Conservation (phyloP, 2,113 vertebrate species). For the Penelope pileata region DNA sequence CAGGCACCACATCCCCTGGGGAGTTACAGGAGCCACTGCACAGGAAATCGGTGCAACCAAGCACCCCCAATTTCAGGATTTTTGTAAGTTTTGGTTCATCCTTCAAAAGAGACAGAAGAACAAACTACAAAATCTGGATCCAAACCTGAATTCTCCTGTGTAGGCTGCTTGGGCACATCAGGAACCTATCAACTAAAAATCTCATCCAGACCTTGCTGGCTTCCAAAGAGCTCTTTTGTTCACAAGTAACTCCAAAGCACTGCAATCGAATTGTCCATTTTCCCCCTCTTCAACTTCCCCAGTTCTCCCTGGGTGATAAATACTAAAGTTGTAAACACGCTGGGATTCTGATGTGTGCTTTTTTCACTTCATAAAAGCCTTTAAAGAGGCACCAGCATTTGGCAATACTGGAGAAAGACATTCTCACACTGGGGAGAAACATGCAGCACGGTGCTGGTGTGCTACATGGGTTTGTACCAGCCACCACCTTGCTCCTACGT, state of each 20-base stretch:
- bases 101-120: not conserved
- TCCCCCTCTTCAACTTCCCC: not conserved
- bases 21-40: not conserved
- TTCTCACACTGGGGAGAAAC: not conserved
- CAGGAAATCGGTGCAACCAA: not conserved
- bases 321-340: not conserved
- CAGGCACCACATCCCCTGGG: not conserved
- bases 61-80: not conserved
- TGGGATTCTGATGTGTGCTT: not conserved
- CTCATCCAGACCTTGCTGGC: not conserved
- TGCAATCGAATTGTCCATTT: not conserved
- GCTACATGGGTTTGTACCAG: not conserved
- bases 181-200: not conserved
- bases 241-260: not conserved
- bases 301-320: not conserved
- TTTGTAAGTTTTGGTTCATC: not conserved
- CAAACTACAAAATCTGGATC: not conserved
- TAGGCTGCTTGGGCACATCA: not conserved
- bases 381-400: not conserved
- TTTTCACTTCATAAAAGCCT: not conserved
- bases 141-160: not conserved
- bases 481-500: not conserved
- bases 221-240: not conserved
- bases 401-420: not conserved
- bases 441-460: not conserved